These are phyloP conservation scores for Ormyrus pomaceus DNA, from an alignment of 2,888 invertebrate genomes.

Conservation along the genomic window DNA sequence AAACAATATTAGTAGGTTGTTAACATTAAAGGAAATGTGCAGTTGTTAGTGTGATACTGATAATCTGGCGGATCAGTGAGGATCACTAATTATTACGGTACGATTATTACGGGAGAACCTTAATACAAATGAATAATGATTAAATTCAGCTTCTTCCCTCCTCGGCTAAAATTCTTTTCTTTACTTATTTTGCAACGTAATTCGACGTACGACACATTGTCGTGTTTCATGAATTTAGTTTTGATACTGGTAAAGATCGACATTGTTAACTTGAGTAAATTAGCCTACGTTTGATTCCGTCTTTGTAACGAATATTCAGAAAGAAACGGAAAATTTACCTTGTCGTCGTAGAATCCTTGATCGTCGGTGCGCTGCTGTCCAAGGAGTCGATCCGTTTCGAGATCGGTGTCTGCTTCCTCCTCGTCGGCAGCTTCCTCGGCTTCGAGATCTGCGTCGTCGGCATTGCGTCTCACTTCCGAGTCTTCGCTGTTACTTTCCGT, in stretches of 20 bases:
- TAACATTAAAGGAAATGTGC: constrained; percentile 15
- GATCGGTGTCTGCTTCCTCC: constrained; percentile 96
- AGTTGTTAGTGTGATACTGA: constrained; percentile 25
- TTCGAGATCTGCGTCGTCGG: constrained; percentile 72
- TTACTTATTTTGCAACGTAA: no score
- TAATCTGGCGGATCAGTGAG: constrained; percentile 39
- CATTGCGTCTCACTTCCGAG: constrained; percentile 68
- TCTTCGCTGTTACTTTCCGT: constrained; percentile 73
- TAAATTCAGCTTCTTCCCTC: not conserved
- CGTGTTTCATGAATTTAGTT: no score
- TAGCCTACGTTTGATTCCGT: no score
- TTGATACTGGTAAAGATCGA: no score
- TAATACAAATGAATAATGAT: not conserved
- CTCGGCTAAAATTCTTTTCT: no score
- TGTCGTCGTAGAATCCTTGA: constrained; percentile 94
- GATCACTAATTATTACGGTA: no score
- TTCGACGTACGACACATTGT: no score
- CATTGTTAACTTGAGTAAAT: no score
- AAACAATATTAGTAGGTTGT: constrained; percentile 3
- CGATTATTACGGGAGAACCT: no score
- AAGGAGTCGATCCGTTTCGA: constrained; percentile 96
- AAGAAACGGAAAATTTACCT: constrained; percentile 76
- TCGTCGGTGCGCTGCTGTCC: constrained; percentile 97
- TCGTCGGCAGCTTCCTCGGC: constrained; percentile 71
- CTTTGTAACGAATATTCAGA: not conserved